These are phyloP conservation scores for Hiodon tergisus DNA, from an alignment of 2,113 vertebrate species.

Conservation along the genomic window DNA sequence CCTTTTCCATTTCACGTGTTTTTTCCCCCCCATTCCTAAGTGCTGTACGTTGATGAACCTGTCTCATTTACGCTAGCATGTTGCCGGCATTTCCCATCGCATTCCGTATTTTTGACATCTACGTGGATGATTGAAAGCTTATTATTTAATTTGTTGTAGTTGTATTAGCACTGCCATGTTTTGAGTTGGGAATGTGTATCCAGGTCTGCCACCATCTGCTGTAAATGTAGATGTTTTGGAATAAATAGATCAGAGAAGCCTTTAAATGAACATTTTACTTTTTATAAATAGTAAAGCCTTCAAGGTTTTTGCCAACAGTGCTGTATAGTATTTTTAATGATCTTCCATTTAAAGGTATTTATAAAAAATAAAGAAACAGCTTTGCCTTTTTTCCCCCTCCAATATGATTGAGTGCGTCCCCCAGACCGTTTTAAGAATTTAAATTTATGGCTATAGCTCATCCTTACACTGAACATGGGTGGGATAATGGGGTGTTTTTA, in stretches of 20 bases:
- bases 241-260: constrained; percentile 37
- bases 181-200: constrained; percentile 1
- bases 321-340: background rate
- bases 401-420: no score
- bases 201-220: constrained; percentile 22
- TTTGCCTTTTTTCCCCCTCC: background rate
- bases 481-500: background rate
- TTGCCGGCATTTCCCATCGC: background rate
- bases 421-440: no score
- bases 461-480: background rate
- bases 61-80: background rate
- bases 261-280: constrained; percentile 9
- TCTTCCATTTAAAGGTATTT: background rate
- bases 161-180: constrained; percentile 8
- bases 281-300: constrained; percentile 40
- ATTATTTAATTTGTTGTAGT: background rate
- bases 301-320: background rate
- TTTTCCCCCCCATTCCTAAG: background rate
- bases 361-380: no score
- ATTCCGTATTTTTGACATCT: background rate
- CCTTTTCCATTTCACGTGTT: background rate
- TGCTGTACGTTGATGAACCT: background rate
- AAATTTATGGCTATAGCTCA: no score
- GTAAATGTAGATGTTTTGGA: constrained; percentile 33
- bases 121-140: background rate